Conservation (phyloP, 2,113 vertebrate species). For the Melospiza georgiana region DNA sequence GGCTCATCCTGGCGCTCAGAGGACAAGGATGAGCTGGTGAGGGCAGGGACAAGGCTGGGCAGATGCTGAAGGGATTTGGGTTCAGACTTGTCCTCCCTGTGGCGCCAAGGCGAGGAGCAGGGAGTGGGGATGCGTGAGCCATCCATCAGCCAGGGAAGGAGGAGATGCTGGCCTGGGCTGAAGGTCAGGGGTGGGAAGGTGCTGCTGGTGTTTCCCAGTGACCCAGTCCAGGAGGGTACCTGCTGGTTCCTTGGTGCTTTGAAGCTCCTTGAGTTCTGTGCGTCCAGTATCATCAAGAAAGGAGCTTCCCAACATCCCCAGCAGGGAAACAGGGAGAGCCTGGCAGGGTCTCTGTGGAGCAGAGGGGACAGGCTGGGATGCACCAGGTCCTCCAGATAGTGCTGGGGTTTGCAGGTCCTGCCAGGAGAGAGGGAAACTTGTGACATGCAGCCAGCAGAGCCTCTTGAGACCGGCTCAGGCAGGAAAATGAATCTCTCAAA, state of each 20-base stretch:
- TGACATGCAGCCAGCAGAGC: neutral
- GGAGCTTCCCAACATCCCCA: neutral
- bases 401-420: neutral
- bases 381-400: accelerated
- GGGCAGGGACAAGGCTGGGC: neutral
- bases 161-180: neutral
- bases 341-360: neutral
- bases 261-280: neutral
- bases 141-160: neutral
- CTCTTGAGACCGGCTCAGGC: neutral
- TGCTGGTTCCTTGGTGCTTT: neutral
- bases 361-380: neutral
- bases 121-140: neutral
- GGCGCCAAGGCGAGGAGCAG: neutral
- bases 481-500: neutral
- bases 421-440: neutral
- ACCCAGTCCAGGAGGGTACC: neutral
- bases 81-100: neutral
- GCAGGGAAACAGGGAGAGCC: neutral
- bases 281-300: accelerated
- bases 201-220: neutral
- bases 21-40: neutral
- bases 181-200: neutral
- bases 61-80: neutral
- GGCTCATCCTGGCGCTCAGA: neutral